Evolutionary conservation across 2,113 vertebrate genomes (phyloP).

Genomic region (Antechinus flavipes): DNA sequence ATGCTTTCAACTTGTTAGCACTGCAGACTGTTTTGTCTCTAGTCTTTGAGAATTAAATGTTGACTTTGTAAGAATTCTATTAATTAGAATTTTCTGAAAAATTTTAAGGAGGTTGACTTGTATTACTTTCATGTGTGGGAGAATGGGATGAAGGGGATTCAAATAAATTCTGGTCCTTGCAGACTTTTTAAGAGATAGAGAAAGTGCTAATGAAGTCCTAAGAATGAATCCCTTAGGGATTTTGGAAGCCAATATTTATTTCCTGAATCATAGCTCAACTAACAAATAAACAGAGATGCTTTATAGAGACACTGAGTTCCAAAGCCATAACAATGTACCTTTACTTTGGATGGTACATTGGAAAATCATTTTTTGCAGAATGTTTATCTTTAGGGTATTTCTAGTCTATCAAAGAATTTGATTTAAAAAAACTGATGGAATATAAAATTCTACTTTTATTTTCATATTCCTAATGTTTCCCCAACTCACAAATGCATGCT

Average conservation of each 20-base stretch:
- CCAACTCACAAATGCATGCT: neutral
- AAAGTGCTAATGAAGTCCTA: rapidly evolving
- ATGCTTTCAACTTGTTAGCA: neutral
- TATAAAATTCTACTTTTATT: neutral
- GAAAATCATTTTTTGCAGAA: neutral
- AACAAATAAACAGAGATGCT: neutral
- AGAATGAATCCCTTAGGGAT: neutral
- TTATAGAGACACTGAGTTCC: neutral
- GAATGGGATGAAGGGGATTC: rapidly evolving
- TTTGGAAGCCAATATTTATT: neutral
- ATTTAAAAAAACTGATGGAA: neutral
- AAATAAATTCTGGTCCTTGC: rapidly evolving
- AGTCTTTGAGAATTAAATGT: neutral
- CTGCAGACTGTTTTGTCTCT: neutral
- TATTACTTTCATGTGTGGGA: neutral
- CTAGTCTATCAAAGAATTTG: neutral
- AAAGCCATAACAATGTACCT: neutral
- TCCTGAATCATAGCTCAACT: neutral
- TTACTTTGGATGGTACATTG: neutral
- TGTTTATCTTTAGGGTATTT: conserved; percentile 9
- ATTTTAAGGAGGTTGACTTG: neutral
- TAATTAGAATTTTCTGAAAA: neutral
- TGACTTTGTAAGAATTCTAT: neutral
- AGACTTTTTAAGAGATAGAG: neutral
- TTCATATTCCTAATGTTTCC: neutral